phyloP scores from a whole-genome alignment of 2,113 vertebrate species.

The Calyptommatus sinebrachiatus region DNA sequence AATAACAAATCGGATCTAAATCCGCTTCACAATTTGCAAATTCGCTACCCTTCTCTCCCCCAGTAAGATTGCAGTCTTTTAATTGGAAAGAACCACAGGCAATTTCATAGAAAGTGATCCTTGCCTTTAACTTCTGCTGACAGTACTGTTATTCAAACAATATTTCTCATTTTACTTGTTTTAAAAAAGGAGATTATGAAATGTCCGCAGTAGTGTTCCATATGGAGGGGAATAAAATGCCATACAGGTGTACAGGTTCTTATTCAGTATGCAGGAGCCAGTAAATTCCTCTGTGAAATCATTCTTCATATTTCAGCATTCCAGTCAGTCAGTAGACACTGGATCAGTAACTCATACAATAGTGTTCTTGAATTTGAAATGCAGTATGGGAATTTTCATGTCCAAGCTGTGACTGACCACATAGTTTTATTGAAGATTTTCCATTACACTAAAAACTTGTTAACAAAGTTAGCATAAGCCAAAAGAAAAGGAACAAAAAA shows the following conservation, averaged over 20 bases:
- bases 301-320: conserved; percentile 66
- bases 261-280: conserved; percentile 67
- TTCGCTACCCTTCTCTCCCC: too few species aligned
- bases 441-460: background rate
- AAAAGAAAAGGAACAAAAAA: too few species aligned
- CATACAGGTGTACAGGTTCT: conserved; percentile 54
- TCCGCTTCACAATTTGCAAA: too few species aligned
- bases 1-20: too few species aligned
- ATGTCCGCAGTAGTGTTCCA: conserved; percentile 61
- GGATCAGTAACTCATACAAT: conserved; percentile 47
- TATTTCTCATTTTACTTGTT: conserved; percentile 49
- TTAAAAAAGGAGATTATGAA: conserved; percentile 66
- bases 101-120: conserved; percentile 30
- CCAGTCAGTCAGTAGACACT: conserved; percentile 52
- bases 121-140: conserved; percentile 63
- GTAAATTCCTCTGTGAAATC: conserved; percentile 60
- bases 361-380: conserved; percentile 40
- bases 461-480: too few species aligned
- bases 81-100: background rate
- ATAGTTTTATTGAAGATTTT: conserved; percentile 12
- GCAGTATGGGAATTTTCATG: conserved; percentile 33
- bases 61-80: too few species aligned
- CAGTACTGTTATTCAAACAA: conserved; percentile 29
- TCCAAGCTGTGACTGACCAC: conserved; percentile 30
- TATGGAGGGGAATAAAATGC: conserved; percentile 67